phyloP scores from a whole-genome alignment of 2,113 vertebrate genomes.

The Sakesphorus luctuosus region DNA sequence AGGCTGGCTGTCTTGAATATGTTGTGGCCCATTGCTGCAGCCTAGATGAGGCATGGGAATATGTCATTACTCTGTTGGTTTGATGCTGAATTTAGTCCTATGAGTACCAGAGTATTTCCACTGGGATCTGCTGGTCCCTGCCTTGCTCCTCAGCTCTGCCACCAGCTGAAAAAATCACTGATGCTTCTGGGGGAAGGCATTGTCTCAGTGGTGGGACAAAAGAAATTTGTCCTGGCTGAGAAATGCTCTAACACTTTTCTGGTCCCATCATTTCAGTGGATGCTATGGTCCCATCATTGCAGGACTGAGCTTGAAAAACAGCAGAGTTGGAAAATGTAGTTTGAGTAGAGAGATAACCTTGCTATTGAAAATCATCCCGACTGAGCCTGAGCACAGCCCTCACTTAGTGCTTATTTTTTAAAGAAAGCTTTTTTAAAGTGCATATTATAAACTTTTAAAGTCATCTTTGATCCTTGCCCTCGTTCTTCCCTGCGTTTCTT shows the following conservation, averaged over 20 bases:
- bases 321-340: background rate
- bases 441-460: background rate
- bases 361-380: background rate
- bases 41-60: background rate
- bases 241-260: background rate
- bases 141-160: background rate
- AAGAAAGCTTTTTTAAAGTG: background rate
- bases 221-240: background rate
- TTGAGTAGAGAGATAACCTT: background rate
- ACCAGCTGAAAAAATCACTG: background rate
- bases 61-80: fast-evolving
- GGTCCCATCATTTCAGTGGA: background rate
- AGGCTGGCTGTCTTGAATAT: background rate
- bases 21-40: background rate
- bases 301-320: background rate
- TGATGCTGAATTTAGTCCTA: background rate
- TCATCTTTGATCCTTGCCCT: background rate
- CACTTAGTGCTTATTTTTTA: background rate
- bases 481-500: background rate
- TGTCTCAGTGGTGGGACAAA: background rate
- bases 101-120: background rate
- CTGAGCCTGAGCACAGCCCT: background rate
- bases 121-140: background rate
- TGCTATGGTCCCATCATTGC: background rate
- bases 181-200: background rate